Conservation (phyloP, 2,113 vertebrate species). For the Chamaetylas fuelleborni region DNA sequence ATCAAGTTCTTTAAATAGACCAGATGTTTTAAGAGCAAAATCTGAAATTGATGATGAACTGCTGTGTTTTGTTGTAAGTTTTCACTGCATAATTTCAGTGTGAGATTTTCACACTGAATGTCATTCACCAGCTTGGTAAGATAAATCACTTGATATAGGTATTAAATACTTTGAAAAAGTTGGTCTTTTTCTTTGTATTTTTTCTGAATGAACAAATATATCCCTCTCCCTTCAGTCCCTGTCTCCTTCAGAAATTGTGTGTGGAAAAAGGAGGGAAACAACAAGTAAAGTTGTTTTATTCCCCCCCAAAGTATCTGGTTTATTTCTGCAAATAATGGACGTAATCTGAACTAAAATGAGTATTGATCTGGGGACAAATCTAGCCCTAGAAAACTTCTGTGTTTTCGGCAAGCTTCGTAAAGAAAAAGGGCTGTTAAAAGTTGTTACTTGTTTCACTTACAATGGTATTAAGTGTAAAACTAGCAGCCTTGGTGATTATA, state of each 20-base stretch:
- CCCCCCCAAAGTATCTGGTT: fast-evolving
- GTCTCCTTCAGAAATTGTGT: background rate
- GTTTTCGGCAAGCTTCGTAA: background rate
- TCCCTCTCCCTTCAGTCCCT: fast-evolving
- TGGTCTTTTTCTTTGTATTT: background rate
- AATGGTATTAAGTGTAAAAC: background rate
- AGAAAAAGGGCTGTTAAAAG: background rate
- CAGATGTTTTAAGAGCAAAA: background rate
- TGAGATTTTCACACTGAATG: background rate
- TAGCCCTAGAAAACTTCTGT: background rate
- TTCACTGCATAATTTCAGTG: background rate
- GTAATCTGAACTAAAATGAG: background rate
- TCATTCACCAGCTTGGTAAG: background rate
- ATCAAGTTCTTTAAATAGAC: background rate
- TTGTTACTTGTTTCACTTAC: background rate
- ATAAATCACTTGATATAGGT: background rate
- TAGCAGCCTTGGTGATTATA: background rate
- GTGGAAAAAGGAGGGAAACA: fast-evolving
- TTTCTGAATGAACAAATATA: background rate
- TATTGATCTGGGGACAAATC: background rate
- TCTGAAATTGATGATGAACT: background rate
- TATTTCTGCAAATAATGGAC: background rate
- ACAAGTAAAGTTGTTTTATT: background rate
- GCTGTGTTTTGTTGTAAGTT: background rate
- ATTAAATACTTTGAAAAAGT: background rate